These are phyloP conservation scores for Melanotaenia duboulayi DNA, from an alignment of 2,113 vertebrate species.

Conservation along the genomic window DNA sequence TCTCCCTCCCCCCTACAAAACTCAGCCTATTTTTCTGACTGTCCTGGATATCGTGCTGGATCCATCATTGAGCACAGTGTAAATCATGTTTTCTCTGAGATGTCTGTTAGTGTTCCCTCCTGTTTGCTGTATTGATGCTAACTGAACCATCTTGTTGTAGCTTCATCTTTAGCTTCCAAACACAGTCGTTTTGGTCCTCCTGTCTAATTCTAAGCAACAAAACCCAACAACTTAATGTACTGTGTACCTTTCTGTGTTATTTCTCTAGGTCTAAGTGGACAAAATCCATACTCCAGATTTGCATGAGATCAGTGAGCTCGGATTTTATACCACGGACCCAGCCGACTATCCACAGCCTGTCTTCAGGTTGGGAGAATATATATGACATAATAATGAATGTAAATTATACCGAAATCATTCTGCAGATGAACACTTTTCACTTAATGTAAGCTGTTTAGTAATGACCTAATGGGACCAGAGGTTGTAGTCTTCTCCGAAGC, in stretches of 20 bases:
- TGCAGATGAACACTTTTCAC: conserved; percentile 10
- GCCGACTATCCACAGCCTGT: conserved; percentile 1
- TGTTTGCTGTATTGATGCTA: neutral
- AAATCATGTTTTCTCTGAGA: neutral
- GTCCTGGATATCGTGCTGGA: too few species aligned
- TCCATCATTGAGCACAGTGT: neutral
- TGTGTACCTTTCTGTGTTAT: conserved; percentile 14
- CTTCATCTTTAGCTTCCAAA: too few species aligned
- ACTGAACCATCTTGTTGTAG: neutral
- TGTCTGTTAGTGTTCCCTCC: neutral
- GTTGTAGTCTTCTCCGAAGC: conserved; percentile 5
- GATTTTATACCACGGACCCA: neutral
- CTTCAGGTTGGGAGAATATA: neutral
- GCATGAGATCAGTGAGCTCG: conserved; percentile 48
- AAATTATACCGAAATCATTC: conserved; percentile 21
- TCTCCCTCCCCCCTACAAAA: too few species aligned
- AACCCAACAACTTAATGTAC: neutral
- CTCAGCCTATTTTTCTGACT: too few species aligned
- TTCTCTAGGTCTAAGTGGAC: conserved; percentile 77
- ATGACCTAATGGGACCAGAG: conserved; percentile 6
- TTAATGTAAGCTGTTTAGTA: conserved; percentile 19
- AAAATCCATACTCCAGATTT: conserved; percentile 81
- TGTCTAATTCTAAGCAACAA: neutral
- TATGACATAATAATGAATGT: neutral
- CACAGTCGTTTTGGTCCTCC: neutral